These are phyloP conservation scores for Perccottus glenii DNA, from an alignment of 2,113 vertebrate species.

Conservation along the genomic window DNA sequence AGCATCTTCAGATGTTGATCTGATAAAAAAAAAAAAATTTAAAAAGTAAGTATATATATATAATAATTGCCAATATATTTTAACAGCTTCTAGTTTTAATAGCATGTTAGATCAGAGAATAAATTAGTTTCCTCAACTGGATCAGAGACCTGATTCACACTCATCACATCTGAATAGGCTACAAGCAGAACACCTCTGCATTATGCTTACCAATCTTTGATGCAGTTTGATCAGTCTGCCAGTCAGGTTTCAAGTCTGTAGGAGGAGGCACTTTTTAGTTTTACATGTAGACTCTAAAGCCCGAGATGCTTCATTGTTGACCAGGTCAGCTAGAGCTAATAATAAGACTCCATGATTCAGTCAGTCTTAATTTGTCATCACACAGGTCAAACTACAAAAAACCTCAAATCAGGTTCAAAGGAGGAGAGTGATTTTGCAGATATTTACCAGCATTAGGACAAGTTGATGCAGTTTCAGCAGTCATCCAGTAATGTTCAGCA, in stretches of 20 bases:
- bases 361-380: slow-evolving; percentile 75
- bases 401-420: background rate
- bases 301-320: background rate
- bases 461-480: no score
- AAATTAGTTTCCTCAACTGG: background rate
- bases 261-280: background rate
- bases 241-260: background rate
- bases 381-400: slow-evolving; percentile 47
- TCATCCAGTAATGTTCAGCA: no score
- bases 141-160: slow-evolving; percentile 3
- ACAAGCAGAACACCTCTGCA: no score
- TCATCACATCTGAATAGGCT: background rate
- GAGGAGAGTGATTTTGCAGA: fast-evolving
- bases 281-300: background rate
- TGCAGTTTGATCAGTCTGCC: no score
- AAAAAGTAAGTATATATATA: no score
- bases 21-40: no score
- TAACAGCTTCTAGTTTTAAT: no score
- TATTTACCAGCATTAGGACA: background rate
- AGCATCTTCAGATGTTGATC: no score
- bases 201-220: background rate
- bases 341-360: slow-evolving; percentile 62
- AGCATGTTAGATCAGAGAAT: slow-evolving; percentile 1
- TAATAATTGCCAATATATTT: no score
- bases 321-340: slow-evolving; percentile 84